Base-by-base conservation (phyloP, 1,140 invertebrate genomes). In the Solenopsis fugax region DNA sequence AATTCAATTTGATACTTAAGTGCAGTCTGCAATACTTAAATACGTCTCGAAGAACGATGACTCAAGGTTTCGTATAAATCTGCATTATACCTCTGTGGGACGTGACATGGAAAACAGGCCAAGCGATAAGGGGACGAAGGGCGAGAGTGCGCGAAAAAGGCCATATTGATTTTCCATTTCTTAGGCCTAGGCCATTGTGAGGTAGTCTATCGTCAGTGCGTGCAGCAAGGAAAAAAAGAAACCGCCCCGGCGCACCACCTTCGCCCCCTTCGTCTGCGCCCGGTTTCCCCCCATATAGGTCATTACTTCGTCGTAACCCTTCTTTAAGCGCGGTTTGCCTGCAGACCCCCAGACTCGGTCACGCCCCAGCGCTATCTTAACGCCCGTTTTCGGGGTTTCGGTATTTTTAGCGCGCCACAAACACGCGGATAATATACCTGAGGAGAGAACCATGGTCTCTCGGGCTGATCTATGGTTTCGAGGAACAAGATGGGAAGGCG, bases 281-380 rank as follows among this genome's bases (percentile, higher is more conserved):
- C 41, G 13, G 58, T 76, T 60, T 62, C 85, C 67, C 5, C 41
- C 48, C 60, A 37, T 29, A 85, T 82, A 62, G 88, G 52, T 88
- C 90, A 91, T 91, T 91, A 91, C 90, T 91, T 82, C 50, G 87
- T 77, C 85, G 87, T 90, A 92, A 92, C 90, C 91, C 91, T 92
- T 92, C 91, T 92, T 92, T 91, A 90, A 87, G 75, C 87, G 76
- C 81, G 72, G 88, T 62, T 89, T 60, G 81, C 81, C 84, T 52
- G 82, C 87, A 86, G 82, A 91, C 76, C 85, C 87, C 82, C 69
- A 88, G 88, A 89, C 90, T 80, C 84, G 85, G 91, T 90, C 89
- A 92, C 92, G 92, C 92, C 90, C 29, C 92, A 90, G 69, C 91
- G 88, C 92, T 92, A 92, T 92, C 90, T 92, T 89, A 91, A 92